Percentiles rank a stretch among this genome's conserved stretches.
Evolutionary conservation across 2,888 invertebrate genomes (phyloP).

Genomic region (Lasioglossum vierecki): DNA sequence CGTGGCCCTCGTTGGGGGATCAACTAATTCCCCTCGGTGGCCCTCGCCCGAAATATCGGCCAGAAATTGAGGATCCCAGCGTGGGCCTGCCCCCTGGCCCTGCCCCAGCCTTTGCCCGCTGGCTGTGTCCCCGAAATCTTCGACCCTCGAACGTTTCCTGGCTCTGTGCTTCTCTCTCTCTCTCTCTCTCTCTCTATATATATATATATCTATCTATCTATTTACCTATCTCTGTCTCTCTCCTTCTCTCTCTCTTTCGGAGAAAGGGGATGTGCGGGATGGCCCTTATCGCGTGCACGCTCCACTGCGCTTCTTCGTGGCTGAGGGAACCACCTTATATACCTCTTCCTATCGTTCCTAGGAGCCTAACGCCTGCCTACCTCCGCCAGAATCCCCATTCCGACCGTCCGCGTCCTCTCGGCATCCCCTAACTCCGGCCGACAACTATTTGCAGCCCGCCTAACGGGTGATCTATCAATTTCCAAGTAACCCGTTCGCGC

Average conservation of each 20-base stretch:
- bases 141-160: conserved; percentile 42
- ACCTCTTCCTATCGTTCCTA: conserved; percentile 62
- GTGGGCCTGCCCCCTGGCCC: conserved; percentile 9
- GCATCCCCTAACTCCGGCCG: conserved; percentile 38
- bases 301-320: conserved; percentile 79
- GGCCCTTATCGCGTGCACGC: conserved; percentile 82
- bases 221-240: neutral
- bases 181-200: neutral
- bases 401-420: neutral
- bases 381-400: conserved; percentile 19
- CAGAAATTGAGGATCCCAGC: conserved; percentile 79
- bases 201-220: neutral
- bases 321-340: conserved; percentile 76
- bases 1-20: conserved; percentile 40
- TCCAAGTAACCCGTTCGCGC: conserved; percentile 59
- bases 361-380: conserved; percentile 57
- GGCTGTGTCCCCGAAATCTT: conserved; percentile 21
- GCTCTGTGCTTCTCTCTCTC: conserved; percentile 14
- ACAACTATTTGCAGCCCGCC: conserved; percentile 71
- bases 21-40: conserved; percentile 66
- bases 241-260: neutral
- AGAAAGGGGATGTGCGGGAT: conserved; percentile 63
- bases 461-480: conserved; percentile 77
- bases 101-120: neutral
- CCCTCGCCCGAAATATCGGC: conserved; percentile 79